Percentiles rank a stretch among this genome's conserved stretches.
phyloP scores from a whole-genome alignment of 2,888 invertebrate genomes.

The Tryphoninae sp. region DNA sequence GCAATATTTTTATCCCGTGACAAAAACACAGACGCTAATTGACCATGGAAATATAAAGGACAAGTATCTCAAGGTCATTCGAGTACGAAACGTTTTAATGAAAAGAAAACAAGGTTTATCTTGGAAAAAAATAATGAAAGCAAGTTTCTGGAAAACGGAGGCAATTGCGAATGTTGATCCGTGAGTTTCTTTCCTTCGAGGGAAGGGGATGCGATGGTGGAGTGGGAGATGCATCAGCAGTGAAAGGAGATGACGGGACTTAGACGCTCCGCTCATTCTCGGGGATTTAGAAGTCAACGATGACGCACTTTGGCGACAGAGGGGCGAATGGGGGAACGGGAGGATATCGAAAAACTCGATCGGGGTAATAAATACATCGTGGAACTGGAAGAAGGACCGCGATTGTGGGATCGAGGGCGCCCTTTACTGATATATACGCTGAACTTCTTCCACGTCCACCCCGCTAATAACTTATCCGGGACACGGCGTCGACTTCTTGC shows the following conservation, averaged over 20 bases:
- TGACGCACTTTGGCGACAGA: slow-evolving; percentile 34
- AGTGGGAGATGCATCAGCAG: background rate
- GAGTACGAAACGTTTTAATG: too few species aligned
- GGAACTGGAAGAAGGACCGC: slow-evolving; percentile 42
- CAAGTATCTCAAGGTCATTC: background rate
- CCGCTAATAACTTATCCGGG: slow-evolving; percentile 79
- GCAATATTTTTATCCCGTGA: too few species aligned
- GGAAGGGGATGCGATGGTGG: slow-evolving; percentile 9
- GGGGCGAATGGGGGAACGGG: background rate
- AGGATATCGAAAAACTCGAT: slow-evolving; percentile 67
- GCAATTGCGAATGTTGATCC: background rate
- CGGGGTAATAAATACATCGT: slow-evolving; percentile 73
- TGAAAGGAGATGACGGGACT: slow-evolving; percentile 19
- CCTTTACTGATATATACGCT: slow-evolving; percentile 76
- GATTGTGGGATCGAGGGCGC: slow-evolving; percentile 54
- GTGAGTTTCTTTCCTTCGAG: slow-evolving; percentile 11
- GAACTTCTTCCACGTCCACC: slow-evolving; percentile 62
- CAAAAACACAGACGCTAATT: slow-evolving; percentile 8
- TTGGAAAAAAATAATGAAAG: slow-evolving; percentile 29
- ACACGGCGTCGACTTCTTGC: slow-evolving; percentile 76
- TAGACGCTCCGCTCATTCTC: slow-evolving; percentile 40
- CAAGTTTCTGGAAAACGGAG: slow-evolving; percentile 41
- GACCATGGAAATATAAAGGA: slow-evolving; percentile 2
- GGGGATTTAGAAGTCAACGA: slow-evolving; percentile 49
- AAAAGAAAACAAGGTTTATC: background rate